A percentile compares a stretch with the other conserved stretches of the same genome.
phyloP scores from a whole-genome alignment of 2,888 invertebrate species.

The Patella depressa region DNA sequence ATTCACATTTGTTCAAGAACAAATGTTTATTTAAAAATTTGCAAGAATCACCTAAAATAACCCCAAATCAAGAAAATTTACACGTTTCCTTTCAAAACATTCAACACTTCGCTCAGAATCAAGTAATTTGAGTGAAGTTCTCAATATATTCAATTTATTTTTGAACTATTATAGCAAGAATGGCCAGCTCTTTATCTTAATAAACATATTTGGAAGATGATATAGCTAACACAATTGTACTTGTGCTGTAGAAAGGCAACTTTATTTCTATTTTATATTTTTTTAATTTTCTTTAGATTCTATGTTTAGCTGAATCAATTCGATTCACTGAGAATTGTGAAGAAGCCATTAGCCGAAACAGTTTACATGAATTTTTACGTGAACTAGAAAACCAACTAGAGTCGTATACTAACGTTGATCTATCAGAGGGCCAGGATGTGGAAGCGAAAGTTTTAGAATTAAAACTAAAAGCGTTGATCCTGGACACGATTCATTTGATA shows the following conservation, averaged over 20 bases:
- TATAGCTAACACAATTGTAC: too few relatives aligned
- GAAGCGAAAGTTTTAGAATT: slow-evolving; percentile 77
- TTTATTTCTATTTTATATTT: background rate
- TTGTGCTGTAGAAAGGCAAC: background rate
- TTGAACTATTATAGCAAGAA: too few relatives aligned
- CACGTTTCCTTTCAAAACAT: too few relatives aligned
- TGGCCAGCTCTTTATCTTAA: too few relatives aligned
- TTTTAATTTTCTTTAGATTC: slow-evolving; percentile 73
- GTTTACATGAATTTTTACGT: slow-evolving; percentile 61
- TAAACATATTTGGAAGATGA: too few relatives aligned
- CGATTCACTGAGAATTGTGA: slow-evolving; percentile 89
- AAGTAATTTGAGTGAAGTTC: too few relatives aligned
- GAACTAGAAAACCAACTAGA: slow-evolving; percentile 72
- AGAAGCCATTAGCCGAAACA: slow-evolving; percentile 80
- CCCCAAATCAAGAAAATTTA: too few relatives aligned
- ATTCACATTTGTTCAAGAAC: too few relatives aligned
- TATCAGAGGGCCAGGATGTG: slow-evolving; percentile 50
- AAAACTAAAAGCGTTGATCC: slow-evolving; percentile 91
- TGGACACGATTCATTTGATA: slow-evolving; percentile 94
- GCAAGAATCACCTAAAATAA: too few relatives aligned
- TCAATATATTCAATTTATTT: too few relatives aligned
- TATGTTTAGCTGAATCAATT: slow-evolving; percentile 88
- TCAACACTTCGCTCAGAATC: too few relatives aligned
- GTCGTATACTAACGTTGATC: slow-evolving; percentile 71
- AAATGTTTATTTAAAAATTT: too few relatives aligned